These are phyloP conservation scores for Syngnathus acus DNA, from an alignment of 2,797 vertebrate genomes.

Conservation along the genomic window DNA sequence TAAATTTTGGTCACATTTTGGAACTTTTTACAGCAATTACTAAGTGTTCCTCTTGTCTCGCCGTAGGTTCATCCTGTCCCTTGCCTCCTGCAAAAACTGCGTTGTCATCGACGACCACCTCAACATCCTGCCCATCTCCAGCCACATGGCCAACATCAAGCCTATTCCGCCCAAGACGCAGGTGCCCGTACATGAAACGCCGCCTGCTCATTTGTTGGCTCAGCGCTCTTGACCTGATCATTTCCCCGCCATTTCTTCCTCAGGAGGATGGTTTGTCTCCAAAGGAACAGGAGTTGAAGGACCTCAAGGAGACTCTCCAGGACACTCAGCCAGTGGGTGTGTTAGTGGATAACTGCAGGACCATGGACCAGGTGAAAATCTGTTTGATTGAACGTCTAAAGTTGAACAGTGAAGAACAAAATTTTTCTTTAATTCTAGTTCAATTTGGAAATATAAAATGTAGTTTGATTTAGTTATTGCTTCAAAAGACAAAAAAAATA, in stretches of 20 bases:
- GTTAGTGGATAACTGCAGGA: slow-evolving; percentile 86
- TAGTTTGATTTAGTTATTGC: too few species aligned
- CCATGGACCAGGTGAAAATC: slow-evolving; percentile 84
- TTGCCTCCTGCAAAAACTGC: slow-evolving; percentile 89
- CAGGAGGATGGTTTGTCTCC: slow-evolving; percentile 79
- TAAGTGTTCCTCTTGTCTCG: not conserved
- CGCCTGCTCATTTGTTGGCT: not conserved
- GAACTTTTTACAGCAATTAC: not conserved
- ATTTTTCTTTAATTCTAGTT: too few species aligned
- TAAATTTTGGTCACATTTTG: slow-evolving; percentile 29
- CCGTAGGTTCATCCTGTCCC: slow-evolving; percentile 87
- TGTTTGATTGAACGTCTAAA: too few species aligned
- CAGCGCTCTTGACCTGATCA: not conserved
- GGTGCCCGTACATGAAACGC: slow-evolving; percentile 34
- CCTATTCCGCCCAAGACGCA: slow-evolving; percentile 80
- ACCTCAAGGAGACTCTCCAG: slow-evolving; percentile 86
- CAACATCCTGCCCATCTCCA: slow-evolving; percentile 89
- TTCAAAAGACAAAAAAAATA: too few species aligned
- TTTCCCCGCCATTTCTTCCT: not conserved
- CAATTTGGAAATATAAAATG: too few species aligned
- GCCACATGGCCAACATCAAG: slow-evolving; percentile 81
- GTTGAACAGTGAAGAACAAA: not conserved
- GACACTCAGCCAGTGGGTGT: slow-evolving; percentile 96
- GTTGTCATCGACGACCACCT: slow-evolving; percentile 94
- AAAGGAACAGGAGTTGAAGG: slow-evolving; percentile 81